Conservation (phyloP, 2,888 invertebrate species). For the Anthophora plumipes region DNA sequence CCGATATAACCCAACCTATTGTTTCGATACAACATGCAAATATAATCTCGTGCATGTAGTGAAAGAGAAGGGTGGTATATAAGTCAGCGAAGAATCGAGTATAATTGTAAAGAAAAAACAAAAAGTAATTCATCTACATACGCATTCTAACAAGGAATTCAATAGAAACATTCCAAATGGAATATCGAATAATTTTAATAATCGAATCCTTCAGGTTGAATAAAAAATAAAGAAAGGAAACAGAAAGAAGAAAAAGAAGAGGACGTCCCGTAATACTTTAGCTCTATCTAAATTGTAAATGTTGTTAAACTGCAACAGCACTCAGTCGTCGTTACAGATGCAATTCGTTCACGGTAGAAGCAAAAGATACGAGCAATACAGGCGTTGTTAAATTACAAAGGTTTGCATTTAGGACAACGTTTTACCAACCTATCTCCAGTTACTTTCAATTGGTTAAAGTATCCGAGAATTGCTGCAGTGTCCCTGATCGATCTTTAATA, state of each 20-base stretch:
- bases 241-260: no score
- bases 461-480: constrained; percentile 57
- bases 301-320: constrained; percentile 37
- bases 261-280: constrained; percentile 19
- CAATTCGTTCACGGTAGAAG: constrained; percentile 44
- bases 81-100: no score
- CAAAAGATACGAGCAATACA: constrained; percentile 31
- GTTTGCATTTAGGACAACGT: constrained; percentile 48
- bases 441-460: constrained; percentile 62
- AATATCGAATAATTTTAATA: constrained; percentile 49
- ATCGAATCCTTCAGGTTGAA: constrained; percentile 16
- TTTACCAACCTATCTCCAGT: constrained; percentile 41
- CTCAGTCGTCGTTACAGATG: constrained; percentile 47
- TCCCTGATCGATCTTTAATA: constrained; percentile 76
- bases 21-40: not conserved
- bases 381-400: constrained; percentile 38
- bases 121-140: not conserved
- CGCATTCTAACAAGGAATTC: no score
- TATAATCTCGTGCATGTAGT: not conserved
- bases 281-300: constrained; percentile 56
- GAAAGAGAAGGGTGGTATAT: not conserved
- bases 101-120: no score
- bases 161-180: constrained; percentile 11
- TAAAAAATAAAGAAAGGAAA: constrained; percentile 11
- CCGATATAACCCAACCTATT: not conserved